Base-by-base conservation (phyloP, 2,113 vertebrate species). In the Myiagra hebetior region DNA sequence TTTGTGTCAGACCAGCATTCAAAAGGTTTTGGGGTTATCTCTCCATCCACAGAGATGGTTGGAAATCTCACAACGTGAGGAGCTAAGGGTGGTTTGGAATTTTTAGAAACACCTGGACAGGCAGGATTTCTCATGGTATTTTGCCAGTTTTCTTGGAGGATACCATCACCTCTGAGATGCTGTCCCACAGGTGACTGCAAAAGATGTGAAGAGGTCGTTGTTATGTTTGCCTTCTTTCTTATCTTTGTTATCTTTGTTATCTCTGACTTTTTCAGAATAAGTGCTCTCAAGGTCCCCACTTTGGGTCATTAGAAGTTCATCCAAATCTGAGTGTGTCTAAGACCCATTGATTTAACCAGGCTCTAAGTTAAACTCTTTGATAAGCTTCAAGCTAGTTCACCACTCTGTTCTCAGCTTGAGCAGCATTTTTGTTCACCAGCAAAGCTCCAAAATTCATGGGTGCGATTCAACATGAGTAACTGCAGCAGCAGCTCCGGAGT, bases 111-210 rank as follows among this genome's bases (percentile, higher is more conserved):
- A 55, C 11, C 30, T 82, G 39, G 39, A 53, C 20, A 62, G 59
- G 27, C 31, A 64, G 68, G 15, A 77, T 83, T 93, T 94, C 30
- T 76, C 16, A 11, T 19, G 33, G 27, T 35, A 37, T 80, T 96
- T 72, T 91, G 13, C 44, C 17, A 31, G 6, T 65, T 53, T 24
- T 23, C 15, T 65, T 69, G 26, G 10, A 88, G 47, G 35, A 22
- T 23, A 59, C 5, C 15, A 5, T 59, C 17, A 20, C 10, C 27
- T 85, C 33, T 0, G 0, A 47, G 57, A 41, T 0, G 1, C 13
- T 41, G 11, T 90, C 35, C 20, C 62, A 30, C 3, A 7, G 13
- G 14, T 37, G n/a, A 35, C 75, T 80, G 42, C 59, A 63, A 59
- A 41, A 89, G 42, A 37, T 63, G 22, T 57, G 21, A 49, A 60